These are phyloP conservation scores for Collichthys lucidus DNA, from an alignment of 2,113 vertebrate genomes.

Conservation along the genomic window DNA sequence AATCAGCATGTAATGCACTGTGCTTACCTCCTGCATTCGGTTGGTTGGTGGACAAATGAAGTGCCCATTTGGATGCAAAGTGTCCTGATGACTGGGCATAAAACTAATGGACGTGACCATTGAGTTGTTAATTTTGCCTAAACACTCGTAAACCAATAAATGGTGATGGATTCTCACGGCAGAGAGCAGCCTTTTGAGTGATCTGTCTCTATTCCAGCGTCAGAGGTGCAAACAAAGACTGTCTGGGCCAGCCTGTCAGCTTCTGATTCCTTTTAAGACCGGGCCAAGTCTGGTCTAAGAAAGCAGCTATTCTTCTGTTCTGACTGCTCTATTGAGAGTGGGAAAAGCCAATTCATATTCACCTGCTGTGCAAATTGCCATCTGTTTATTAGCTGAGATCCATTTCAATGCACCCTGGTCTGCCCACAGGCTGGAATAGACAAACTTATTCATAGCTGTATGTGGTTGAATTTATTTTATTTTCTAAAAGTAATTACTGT, in stretches of 20 bases:
- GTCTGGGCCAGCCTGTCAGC: conserved; percentile 27
- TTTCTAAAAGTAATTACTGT: neutral
- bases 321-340: neutral
- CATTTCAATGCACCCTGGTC: conserved; percentile 16
- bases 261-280: conserved; percentile 40
- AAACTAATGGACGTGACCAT: conserved; percentile 45
- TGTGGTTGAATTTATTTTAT: neutral
- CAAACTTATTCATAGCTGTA: neutral
- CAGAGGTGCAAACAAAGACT: conserved; percentile 48
- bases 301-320: conserved; percentile 32
- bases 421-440: neutral
- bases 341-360: conserved; percentile 17
- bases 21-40: conserved; percentile 20
- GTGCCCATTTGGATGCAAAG: conserved; percentile 45
- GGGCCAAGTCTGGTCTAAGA: conserved; percentile 32
- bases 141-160: conserved; percentile 62
- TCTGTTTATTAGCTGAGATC: conserved; percentile 34
- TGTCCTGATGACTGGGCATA: conserved; percentile 31
- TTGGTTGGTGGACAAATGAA: conserved; percentile 10
- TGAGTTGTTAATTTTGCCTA: conserved; percentile 50
- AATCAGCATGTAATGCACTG: conserved; percentile 14
- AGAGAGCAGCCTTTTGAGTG: conserved; percentile 50
- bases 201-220: conserved; percentile 35
- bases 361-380: conserved; percentile 27
- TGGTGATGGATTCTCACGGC: conserved; percentile 49